Percentiles rank a stretch among this genome's conserved stretches.
Conservation (phyloP, 2,797 vertebrate species). For the Bucorvus abyssinicus region DNA sequence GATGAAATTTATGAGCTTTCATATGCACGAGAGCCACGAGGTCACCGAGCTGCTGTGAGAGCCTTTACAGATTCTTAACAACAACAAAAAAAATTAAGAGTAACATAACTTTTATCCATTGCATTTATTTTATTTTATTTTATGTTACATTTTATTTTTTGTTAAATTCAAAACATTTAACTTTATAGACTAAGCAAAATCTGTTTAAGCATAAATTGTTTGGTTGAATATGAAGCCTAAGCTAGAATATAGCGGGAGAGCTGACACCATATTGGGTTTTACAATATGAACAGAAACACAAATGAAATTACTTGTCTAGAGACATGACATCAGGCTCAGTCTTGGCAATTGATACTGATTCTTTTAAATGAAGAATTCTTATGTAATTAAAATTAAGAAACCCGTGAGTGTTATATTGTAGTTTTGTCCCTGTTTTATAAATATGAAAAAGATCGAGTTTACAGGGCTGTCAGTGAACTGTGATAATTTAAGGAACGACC, state of each 20-base stretch:
- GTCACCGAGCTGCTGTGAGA: slow-evolving; percentile 88
- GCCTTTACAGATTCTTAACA: neutral
- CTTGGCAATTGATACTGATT: neutral
- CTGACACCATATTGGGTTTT: neutral
- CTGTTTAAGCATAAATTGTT: neutral
- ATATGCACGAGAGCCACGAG: slow-evolving; percentile 91
- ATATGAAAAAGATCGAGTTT: neutral
- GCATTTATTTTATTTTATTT: neutral
- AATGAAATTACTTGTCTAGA: neutral
- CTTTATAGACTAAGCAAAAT: neutral
- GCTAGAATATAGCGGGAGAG: neutral
- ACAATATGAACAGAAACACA: neutral
- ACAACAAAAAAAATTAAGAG: neutral
- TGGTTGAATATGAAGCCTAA: neutral
- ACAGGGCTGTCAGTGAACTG: neutral
- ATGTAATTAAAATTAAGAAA: neutral
- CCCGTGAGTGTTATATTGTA: neutral
- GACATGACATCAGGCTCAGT: neutral
- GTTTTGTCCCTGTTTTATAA: neutral
- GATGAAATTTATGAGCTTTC: slow-evolving; percentile 97
- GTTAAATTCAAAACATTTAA: neutral
- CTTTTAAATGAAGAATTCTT: neutral
- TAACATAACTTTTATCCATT: neutral
- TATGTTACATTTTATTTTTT: neutral
- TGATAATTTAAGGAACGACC: neutral